Conservation (phyloP, 1,140 invertebrate genomes). For the Euborellia annulipes region DNA sequence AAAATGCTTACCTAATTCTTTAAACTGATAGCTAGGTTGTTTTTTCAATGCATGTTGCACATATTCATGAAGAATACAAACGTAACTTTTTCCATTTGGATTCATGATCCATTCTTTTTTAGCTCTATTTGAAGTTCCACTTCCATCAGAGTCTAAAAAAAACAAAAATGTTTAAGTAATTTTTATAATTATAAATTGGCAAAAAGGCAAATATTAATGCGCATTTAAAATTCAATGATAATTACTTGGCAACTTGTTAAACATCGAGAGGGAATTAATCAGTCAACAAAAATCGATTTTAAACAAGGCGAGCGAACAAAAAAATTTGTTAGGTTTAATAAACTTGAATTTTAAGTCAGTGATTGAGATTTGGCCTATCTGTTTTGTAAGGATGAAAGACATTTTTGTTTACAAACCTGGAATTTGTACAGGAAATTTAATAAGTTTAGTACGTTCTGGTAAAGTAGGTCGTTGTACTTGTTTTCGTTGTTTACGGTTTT, state of each 20-base stretch:
- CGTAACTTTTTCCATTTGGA: slow-evolving; percentile 80
- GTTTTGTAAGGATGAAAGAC: too few relatives aligned
- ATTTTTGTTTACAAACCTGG: background rate
- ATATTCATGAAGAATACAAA: slow-evolving; percentile 95
- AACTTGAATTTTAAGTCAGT: too few relatives aligned
- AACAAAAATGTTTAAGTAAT: background rate
- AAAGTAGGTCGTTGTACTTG: slow-evolving; percentile 62
- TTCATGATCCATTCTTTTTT: slow-evolving; percentile 83
- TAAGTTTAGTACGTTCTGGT: slow-evolving; percentile 76
- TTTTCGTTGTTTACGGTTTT: slow-evolving; percentile 57
- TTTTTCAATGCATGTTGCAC: slow-evolving; percentile 85
- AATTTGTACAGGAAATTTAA: slow-evolving; percentile 55
- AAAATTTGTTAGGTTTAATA: too few relatives aligned
- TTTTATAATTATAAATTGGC: too few relatives aligned
- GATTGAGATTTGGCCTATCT: too few relatives aligned
- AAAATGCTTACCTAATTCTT: slow-evolving; percentile 55
- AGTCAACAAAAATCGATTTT: too few relatives aligned
- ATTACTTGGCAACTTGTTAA: too few relatives aligned
- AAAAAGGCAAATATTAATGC: too few relatives aligned
- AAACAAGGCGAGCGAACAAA: too few relatives aligned
- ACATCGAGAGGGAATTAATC: too few relatives aligned
- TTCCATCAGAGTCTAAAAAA: slow-evolving; percentile 24
- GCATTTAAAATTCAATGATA: too few relatives aligned
- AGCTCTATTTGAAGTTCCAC: slow-evolving; percentile 25
- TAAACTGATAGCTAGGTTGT: slow-evolving; percentile 83